A percentile compares a stretch with the other conserved stretches of the same genome.
phyloP scores from a whole-genome alignment of 2,797 vertebrate species.

The Neosilurus mollespiculum region DNA sequence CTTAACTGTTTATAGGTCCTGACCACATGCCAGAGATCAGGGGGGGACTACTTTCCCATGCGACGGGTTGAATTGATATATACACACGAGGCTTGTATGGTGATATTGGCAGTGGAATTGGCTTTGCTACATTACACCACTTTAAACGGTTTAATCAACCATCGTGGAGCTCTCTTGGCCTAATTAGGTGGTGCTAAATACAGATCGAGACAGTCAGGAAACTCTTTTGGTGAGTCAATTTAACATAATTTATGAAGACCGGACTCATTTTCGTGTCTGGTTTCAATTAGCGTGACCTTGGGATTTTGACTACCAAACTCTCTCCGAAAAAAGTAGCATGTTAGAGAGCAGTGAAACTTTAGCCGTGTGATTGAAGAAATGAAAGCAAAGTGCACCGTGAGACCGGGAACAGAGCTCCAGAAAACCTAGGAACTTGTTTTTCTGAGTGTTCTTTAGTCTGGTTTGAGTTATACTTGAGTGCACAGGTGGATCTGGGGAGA shows the following conservation, averaged over 20 bases:
- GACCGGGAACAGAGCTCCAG: background rate
- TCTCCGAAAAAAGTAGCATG: constrained; percentile 22
- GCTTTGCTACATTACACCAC: constrained; percentile 20
- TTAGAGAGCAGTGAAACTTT: constrained; percentile 44
- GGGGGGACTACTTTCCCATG: constrained; percentile 43
- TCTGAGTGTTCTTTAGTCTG: background rate
- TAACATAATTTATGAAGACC: constrained; percentile 46
- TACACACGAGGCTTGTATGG: constrained; percentile 12
- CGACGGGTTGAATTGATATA: constrained; percentile 40
- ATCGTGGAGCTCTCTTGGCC: constrained; percentile 25
- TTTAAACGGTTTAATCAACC: constrained; percentile 52
- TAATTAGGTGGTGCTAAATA: constrained; percentile 45
- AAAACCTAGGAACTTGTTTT: constrained; percentile 1
- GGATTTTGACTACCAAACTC: constrained; percentile 44
- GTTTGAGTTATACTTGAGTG: constrained; percentile 25
- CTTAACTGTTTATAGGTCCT: constrained; percentile 51
- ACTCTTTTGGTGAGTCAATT: constrained; percentile 44
- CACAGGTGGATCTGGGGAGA: constrained; percentile 37
- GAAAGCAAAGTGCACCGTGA: constrained; percentile 32
- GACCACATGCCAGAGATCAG: constrained; percentile 47
- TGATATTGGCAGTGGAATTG: constrained; percentile 1
- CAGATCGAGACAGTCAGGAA: constrained; percentile 43
- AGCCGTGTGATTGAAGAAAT: constrained; percentile 25
- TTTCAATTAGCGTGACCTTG: constrained; percentile 48
- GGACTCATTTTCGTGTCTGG: constrained; percentile 36